Base-by-base conservation (phyloP, 2,888 invertebrate species). In the Cheilosia pagana region DNA sequence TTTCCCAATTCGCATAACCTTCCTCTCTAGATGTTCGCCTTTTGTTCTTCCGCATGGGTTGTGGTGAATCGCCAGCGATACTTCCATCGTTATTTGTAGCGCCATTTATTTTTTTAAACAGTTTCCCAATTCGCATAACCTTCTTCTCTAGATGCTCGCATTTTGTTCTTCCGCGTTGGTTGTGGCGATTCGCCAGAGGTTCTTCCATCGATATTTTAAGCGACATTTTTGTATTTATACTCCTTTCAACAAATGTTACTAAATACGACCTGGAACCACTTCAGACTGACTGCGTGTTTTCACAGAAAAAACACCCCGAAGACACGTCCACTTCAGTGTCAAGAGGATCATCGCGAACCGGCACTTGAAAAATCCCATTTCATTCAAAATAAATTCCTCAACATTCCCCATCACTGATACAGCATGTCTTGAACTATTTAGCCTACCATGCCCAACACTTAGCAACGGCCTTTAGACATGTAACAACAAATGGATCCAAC, bases 291-390 rank as follows among this genome's bases (percentile, higher is more conserved):
- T n/a, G 3, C 1, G 4, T 21, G 7, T 62, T 31, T 21, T 14
- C 19, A 28, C 28, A 0, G 28, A 2, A 2, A 39, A 21, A 35
- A 39, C 28, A 43, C 0, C 23, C 39, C 16, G 52, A 52, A 43
- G 55, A 67, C 53, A 55, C 28, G n/a, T 43, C 67, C 67, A 67
- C 67, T 67, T 67, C 53, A 67, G 8, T 14, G 52, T 67, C 67
- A 55, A 67, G 67, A 55, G 67, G 55, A 55, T 67, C 55, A 67
- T 31, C 67, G 67, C 43, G 55, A 55, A 67, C 67, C 55, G 55
- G 67, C 67, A 67, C 55, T 67, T 67, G 28, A 55, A 6, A 67
- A 21, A 19, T 43, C 12, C 21, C n/a, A 5, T 43, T 43, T 3
- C 5, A 43, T 3, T 28, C n/a, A 19, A 55, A 21, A 43, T 16